Evolutionary conservation across 2,113 vertebrate species (phyloP), one percentile per base, ranked within the genome.

Genomic region (Grammomys surdaster): DNA sequence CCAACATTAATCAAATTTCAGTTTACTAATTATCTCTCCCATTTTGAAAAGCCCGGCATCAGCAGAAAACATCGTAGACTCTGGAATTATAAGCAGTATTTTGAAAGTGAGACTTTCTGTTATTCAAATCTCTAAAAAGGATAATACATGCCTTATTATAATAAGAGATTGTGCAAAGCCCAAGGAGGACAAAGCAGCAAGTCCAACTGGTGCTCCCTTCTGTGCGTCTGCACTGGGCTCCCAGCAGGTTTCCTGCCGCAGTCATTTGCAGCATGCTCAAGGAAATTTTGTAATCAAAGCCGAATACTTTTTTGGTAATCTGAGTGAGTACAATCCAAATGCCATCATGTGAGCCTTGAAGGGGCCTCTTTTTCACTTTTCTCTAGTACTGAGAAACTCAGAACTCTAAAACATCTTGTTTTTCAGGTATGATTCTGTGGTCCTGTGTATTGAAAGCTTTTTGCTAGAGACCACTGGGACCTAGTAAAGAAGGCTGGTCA

Each of bases 1-100:
- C 88, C 94, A 98, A 88, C 78, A 84, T 94, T 97, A 97, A 94
- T 97, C 97, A 97, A 97, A 97, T 97, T 96, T 97, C 91, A 95
- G 94, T 96, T 97, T 93, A 88, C 95, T 97, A 91, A 88, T 95
- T 92, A 95, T 96, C 17, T 0, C 63, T 58, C 82, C 87, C 89
- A 86, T 96, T 97, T 96, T 93, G 91, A 92, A 97, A 96, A 88
- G 94, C 78, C 78, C 4, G 13, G 92, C 92, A 95, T 97, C 95
- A 85, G 0, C 51, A 91, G 87, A 95, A 96, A 89, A 88, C 94
- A 89, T 91, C 93, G 60, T 93, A 43, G 89, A 75, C 88, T 92
- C 82, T 93, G 78, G 84, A 82, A 51, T 96, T 96, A 90, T 80
- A 87, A 97, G 17, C 92, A 89, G 43, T 17, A 91, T 93, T 96